These are phyloP conservation scores for Nemoura dubitans DNA, from an alignment of 2,888 invertebrate species.

Conservation along the genomic window DNA sequence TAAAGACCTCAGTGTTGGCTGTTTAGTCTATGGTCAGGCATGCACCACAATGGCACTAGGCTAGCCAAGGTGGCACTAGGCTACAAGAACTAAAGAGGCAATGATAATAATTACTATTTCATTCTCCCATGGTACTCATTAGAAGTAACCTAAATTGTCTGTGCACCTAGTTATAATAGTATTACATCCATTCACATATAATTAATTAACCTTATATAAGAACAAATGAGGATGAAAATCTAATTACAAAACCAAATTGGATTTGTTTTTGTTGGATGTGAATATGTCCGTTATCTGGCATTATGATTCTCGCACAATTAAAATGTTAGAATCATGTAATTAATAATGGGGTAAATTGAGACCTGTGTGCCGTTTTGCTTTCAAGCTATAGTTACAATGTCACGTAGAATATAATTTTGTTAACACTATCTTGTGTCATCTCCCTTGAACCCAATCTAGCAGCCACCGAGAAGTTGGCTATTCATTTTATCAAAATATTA, in stretches of 20 bases:
- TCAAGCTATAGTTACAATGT: not conserved
- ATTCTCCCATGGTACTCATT: constrained; percentile 13
- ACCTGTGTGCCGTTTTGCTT: not conserved
- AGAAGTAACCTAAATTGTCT: constrained; percentile 27
- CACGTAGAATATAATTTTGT: not conserved
- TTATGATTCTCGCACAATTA: constrained; percentile 24
- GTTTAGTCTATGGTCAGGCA: too few species aligned
- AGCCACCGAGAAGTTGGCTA: too few species aligned
- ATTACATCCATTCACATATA: constrained; percentile 35
- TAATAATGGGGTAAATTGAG: not conserved
- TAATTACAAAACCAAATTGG: constrained; percentile 37
- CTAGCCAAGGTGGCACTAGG: too few species aligned
- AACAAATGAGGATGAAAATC: constrained; percentile 41
- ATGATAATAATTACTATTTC: not conserved
- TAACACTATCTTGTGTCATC: too few species aligned
- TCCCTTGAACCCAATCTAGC: too few species aligned
- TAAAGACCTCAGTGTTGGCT: too few species aligned
- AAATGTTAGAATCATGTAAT: constrained; percentile 9
- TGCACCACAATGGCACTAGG: too few species aligned
- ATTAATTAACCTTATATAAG: constrained; percentile 36
- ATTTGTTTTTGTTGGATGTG: constrained; percentile 17
- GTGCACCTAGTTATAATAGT: constrained; percentile 8
- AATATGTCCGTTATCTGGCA: constrained; percentile 13
- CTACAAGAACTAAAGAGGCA: not conserved
- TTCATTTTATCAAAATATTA: too few species aligned